A percentile compares a stretch with the other conserved stretches of the same genome.
These are phyloP conservation scores for Frankliniella intonsa DNA, from an alignment of 2,888 invertebrate species.

Conservation along the genomic window DNA sequence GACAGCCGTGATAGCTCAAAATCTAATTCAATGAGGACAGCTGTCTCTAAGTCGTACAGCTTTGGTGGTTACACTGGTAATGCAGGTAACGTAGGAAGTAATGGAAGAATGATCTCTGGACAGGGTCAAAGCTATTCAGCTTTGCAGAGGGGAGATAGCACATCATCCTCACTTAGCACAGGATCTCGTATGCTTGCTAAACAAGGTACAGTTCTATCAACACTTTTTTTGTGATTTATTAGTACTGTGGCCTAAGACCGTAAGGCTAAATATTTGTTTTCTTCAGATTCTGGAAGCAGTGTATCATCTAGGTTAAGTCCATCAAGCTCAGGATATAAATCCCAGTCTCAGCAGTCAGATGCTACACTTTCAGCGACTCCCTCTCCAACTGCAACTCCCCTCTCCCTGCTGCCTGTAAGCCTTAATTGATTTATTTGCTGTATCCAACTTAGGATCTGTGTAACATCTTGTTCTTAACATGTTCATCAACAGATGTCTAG, in stretches of 20 bases:
- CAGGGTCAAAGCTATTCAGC: constrained; percentile 44
- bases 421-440: not conserved
- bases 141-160: constrained; percentile 58
- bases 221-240: constrained; percentile 3
- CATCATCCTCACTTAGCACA: constrained; percentile 59
- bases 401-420: constrained; percentile 39
- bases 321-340: constrained; percentile 72
- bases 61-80: constrained; percentile 75
- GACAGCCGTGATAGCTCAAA: constrained; percentile 49
- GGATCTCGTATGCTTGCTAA: constrained; percentile 65
- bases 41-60: constrained; percentile 78
- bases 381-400: constrained; percentile 60
- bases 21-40: constrained; percentile 49
- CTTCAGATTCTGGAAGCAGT: constrained; percentile 56
- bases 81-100: constrained; percentile 15
- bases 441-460: not conserved
- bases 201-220: constrained; percentile 56
- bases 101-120: not conserved
- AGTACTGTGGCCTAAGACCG: not conserved
- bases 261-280: not conserved
- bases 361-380: constrained; percentile 61
- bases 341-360: constrained; percentile 67
- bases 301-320: constrained; percentile 66
- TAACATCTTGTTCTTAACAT: not conserved
- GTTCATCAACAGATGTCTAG: constrained; percentile 44